A percentile compares a stretch with the other conserved stretches of the same genome.
These are phyloP conservation scores for Eumerus sabulonum DNA, from an alignment of 2,888 invertebrate genomes.

Conservation along the genomic window DNA sequence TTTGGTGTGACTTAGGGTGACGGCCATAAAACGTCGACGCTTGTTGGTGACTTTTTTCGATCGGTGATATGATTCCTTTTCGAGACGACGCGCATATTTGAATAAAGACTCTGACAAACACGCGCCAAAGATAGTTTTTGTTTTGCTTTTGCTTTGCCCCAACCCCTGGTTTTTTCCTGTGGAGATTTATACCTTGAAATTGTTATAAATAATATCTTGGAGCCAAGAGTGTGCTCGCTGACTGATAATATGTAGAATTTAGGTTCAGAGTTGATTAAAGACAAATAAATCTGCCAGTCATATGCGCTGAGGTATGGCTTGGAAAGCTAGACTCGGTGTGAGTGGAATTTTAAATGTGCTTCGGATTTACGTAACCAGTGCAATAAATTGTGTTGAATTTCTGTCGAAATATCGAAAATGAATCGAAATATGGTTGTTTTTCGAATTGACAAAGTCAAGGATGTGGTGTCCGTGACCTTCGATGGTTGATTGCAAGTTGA, in stretches of 20 bases:
- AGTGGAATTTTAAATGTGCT: slow-evolving; percentile 49
- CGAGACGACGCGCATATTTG: slow-evolving; percentile 18
- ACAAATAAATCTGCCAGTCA: slow-evolving; percentile 58
- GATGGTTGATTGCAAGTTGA: neutral
- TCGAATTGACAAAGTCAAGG: slow-evolving; percentile 29
- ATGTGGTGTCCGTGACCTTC: slow-evolving; percentile 35
- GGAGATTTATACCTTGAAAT: slow-evolving; percentile 50
- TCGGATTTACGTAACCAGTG: slow-evolving; percentile 50
- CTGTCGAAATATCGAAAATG: slow-evolving; percentile 18
- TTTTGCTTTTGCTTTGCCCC: neutral
- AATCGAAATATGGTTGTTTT: slow-evolving; percentile 15
- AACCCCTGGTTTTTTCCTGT: neutral
- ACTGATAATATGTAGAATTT: slow-evolving; percentile 62
- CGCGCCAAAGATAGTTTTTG: slow-evolving; percentile 47
- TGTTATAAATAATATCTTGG: slow-evolving; percentile 58
- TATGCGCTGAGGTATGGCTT: slow-evolving; percentile 22
- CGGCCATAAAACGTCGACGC: slow-evolving; percentile 57
- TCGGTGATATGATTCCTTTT: slow-evolving; percentile 29
- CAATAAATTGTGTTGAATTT: slow-evolving; percentile 50
- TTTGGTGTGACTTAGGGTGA: slow-evolving; percentile 65
- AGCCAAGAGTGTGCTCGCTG: slow-evolving; percentile 54
- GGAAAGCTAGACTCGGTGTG: slow-evolving; percentile 41
- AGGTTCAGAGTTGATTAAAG: slow-evolving; percentile 65
- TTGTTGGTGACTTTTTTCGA: slow-evolving; percentile 14
- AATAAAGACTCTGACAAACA: slow-evolving; percentile 59